Evolutionary conservation across 2,888 invertebrate genomes (phyloP), one percentile per base, ranked within the genome.

Genomic region (Apotomis betuletana): DNA sequence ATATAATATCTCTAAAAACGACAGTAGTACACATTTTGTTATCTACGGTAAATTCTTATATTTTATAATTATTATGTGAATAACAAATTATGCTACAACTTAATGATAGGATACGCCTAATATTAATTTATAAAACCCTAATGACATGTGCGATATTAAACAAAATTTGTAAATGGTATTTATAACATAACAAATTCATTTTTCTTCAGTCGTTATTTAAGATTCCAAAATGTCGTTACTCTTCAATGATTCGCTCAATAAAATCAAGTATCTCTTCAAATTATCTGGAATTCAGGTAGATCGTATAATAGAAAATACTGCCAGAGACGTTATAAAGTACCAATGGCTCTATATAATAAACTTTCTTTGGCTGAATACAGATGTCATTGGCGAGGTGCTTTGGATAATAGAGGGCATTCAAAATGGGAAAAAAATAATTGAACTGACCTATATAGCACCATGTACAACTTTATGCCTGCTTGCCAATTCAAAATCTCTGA

Each of bases 321-420:
- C 51, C 5, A 49, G 13, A 13, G 51, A 81, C 2, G 69, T 74
- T 63, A 13, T 75, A 0, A 79, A 73, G 69, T 51, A 74, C 13
- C 77, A 78, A 70, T 74, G 77, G 0, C 38, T 86, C 0, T 86
- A 78, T 44, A 51, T 83, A 12, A 71, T 84, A 1, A 88, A 87
- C 69, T 82, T 83, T 3, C 5, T 85, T 0, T 85, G 81, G 80
- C 57, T 87, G 0, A 83, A 84, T 69, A 69, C 54, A 1, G 87
- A 85, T 27, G 41, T 84, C 0, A 6, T 73, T 0, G 87, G 87
- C 0, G 84, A 77, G 0, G 61, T 87, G 3, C 75, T 74, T 3
- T 86, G 81, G 81, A 81, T 88, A 8, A 72, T 82, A 57, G 72
- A 77, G 8, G 85, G 83, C 0, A 75, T 85, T 0, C 15, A 36